Conservation (phyloP, 2,888 invertebrate species). For the Nemotelus nigrinus region DNA sequence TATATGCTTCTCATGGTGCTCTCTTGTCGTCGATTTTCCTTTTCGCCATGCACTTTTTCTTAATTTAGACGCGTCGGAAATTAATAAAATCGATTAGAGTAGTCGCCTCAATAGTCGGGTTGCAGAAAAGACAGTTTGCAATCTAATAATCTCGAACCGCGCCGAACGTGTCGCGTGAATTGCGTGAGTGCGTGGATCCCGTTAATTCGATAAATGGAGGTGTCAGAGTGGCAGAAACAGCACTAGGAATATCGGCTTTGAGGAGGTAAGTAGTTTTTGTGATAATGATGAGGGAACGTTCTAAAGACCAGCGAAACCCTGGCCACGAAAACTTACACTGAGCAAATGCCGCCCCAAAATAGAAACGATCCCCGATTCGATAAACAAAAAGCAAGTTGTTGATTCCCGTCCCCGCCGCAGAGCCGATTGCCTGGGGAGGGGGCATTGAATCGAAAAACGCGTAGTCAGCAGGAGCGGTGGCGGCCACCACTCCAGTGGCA, state of each 20-base stretch:
- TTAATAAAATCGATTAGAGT: background rate
- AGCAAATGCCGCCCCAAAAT: slow-evolving; percentile 40
- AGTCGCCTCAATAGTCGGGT: background rate
- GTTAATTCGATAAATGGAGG: slow-evolving; percentile 21
- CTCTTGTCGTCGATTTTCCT: background rate
- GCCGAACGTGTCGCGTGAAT: slow-evolving; percentile 4
- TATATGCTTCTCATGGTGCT: background rate
- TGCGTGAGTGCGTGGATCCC: slow-evolving; percentile 18
- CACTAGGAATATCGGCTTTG: background rate
- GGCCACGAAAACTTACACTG: slow-evolving; percentile 24
- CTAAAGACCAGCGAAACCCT: background rate
- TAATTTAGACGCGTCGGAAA: background rate
- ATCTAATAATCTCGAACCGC: background rate
- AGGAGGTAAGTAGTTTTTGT: slow-evolving; percentile 24
- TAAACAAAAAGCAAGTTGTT: slow-evolving; percentile 49
- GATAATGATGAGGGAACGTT: background rate
- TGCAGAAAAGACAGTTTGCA: background rate
- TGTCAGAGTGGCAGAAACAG: slow-evolving; percentile 17
- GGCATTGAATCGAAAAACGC: slow-evolving; percentile 23
- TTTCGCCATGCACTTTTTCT: background rate
- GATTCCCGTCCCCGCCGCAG: slow-evolving; percentile 46
- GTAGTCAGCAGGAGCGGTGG: slow-evolving; percentile 15
- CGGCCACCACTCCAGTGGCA: slow-evolving; percentile 35
- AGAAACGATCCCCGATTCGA: slow-evolving; percentile 35
- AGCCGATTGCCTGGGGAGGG: slow-evolving; percentile 39